Conservation (phyloP, 2,888 invertebrate species). For the Lithophane leautieri region DNA sequence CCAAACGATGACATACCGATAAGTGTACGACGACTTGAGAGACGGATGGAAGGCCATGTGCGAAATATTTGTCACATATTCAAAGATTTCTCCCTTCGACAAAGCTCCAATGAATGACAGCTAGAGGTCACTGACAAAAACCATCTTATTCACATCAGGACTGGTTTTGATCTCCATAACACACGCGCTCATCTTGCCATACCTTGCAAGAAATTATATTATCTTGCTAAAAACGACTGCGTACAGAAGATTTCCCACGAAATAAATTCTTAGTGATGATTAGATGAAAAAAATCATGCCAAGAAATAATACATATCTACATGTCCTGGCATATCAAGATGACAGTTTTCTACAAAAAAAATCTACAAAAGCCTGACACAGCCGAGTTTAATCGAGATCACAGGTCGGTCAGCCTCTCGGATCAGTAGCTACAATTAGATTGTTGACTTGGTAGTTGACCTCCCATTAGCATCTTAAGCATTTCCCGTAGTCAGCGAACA, state of each 20-base stretch:
- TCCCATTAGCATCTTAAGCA: constrained; percentile 14
- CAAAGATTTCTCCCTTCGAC: background rate
- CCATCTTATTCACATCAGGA: background rate
- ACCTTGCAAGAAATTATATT: background rate
- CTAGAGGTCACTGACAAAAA: background rate
- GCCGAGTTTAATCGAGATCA: background rate
- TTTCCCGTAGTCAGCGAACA: constrained; percentile 28
- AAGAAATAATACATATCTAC: background rate
- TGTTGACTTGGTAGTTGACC: constrained; percentile 33
- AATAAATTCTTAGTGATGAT: background rate
- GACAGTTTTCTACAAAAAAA: background rate
- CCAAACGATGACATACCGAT: constrained; percentile 42
- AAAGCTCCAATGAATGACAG: background rate
- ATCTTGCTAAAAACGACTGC: background rate
- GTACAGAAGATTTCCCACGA: background rate
- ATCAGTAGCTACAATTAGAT: constrained; percentile 26
- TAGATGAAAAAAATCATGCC: background rate
- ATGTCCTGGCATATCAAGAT: background rate
- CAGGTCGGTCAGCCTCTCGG: background rate
- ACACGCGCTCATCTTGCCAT: background rate
- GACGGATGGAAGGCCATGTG: constrained; percentile 41
- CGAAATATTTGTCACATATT: constrained; percentile 39
- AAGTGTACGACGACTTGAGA: constrained; percentile 26
- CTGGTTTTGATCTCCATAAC: background rate
- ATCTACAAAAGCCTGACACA: background rate